Percentiles rank a stretch among this genome's conserved stretches.
These are phyloP conservation scores for Ursus arctos DNA, from an alignment of 2,113 vertebrate species.

Conservation along the genomic window DNA sequence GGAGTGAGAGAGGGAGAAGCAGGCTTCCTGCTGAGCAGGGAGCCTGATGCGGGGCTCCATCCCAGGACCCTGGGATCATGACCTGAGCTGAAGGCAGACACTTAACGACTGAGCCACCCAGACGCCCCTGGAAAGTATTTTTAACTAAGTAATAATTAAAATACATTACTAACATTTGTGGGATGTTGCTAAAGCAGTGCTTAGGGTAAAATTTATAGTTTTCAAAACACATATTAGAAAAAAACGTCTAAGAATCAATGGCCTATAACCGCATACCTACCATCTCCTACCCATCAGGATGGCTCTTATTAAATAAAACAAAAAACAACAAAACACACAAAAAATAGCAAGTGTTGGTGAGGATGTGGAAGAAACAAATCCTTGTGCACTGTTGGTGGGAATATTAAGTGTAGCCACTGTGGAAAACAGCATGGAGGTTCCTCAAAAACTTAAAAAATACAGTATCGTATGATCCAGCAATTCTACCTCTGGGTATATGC, in stretches of 20 bases:
- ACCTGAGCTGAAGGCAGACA: too few species aligned
- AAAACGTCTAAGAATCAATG: neutral
- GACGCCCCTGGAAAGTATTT: neutral
- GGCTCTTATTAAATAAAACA: neutral
- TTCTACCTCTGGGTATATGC: neutral
- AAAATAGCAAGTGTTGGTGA: neutral
- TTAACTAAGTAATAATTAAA: neutral
- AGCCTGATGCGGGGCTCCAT: too few species aligned
- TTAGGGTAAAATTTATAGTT: neutral
- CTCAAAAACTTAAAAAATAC: neutral
- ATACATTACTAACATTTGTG: slow-evolving; percentile 5
- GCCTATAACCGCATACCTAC: neutral
- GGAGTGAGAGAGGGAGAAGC: too few species aligned
- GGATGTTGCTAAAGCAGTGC: neutral
- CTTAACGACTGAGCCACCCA: too few species aligned
- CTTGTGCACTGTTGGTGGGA: neutral
- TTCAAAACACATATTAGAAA: neutral
- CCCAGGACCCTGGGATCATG: too few species aligned
- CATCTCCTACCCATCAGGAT: neutral
- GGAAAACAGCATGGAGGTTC: neutral
- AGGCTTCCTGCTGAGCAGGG: too few species aligned
- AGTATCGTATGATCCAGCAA: neutral
- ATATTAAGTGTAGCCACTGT: neutral
- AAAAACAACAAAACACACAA: neutral
- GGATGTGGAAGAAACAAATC: neutral